Base-by-base conservation (phyloP, 64 coral and sea anemone genomes). In the Montipora sp. region DNA sequence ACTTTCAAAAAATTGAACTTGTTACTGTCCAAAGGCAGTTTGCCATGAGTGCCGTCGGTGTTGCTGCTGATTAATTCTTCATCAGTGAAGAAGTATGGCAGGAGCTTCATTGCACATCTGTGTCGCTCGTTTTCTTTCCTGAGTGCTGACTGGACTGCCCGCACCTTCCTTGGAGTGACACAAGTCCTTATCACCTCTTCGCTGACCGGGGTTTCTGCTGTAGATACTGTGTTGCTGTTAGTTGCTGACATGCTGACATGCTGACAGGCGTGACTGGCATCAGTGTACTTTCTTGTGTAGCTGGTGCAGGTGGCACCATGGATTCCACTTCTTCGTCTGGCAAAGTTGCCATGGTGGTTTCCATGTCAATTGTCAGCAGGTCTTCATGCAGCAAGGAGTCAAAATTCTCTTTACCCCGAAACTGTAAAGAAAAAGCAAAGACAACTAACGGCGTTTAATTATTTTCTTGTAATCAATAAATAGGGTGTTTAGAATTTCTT, bases 161-260 rank as follows among this genome's bases (percentile, higher is more conserved):
- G 63, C 63, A 68, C 63, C 63, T 68, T 68, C 4, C 63, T 68
- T 19, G 63, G 63, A 68, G 63, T 68, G 63, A 68, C 63, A 68
- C 63, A 68, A 68, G 63, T 68, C 63, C 63, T 68, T 68, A 68
- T 68, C 63, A 68, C 63, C 63, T 68, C 63, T 68, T 68, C 63
- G 63, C 63, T 19, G 63, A 68, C 63, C 63, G 7, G 63, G 15
- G 63, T 68, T 68, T 68, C 63, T 68, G 63, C 4, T 68, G 63
- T 68, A 0, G 63, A 68, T 19, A 68, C 10, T 20, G 63, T 68
- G 63, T 68, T 68, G 10, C 63, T 68, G 63, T 68, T 19, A 18
- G 63, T 68, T 68, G 63, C 63, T 68, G 63, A 19, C 10, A 19
- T 68, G 63, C 63, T 68, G 63, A 19, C 10, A 19, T 18, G 0